Evolutionary conservation across 2,113 vertebrate genomes (phyloP), one percentile per base, ranked within the genome.

Genomic region (Varanus komodoensis): DNA sequence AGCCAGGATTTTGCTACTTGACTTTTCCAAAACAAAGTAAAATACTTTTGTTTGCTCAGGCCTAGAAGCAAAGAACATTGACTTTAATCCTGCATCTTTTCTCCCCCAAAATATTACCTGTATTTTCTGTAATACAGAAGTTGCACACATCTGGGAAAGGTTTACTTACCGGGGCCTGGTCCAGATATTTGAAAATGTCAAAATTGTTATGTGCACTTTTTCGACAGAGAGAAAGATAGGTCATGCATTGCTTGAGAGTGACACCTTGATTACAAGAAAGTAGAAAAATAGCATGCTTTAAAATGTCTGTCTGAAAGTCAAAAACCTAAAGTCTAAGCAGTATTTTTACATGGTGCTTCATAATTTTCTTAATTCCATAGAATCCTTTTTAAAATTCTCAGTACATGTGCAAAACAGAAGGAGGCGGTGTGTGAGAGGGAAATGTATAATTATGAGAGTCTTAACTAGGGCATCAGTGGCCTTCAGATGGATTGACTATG

Each of bases 41-140:
- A 73, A 8, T 21, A 89, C 21, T 1, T 83, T 89, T 82, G 27
- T 86, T 90, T 89, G n/a, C 91, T 90, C 3, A 44, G 87, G 25
- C 5, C 82, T 89, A 82, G 68, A 92, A 92, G 8, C 21, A 89
- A 92, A 90, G 38, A 84, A 89, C 48, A 87, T 1, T 19, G 32
- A 2, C 21, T 8, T 32, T 32, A 84, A 3, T 25, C 80, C 84
- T 88, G 89, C 3, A 1, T 11, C 21, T 54, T 2, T 34, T 57
- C 6, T 88, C 29, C 7, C 0, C 34, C 67, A 54, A 75, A 44
- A 32, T 79, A 75, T 19, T 34, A 19, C n/a, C 82, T 69, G 14
- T 38, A 71, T 52, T 32, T 14, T 52, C 34, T 86, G 78, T 8
- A 77, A 0, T 12, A 0, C 19, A 87, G 32, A 94, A 57, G 77